Conservation (phyloP, 2,797 vertebrate species). For the Hozukius guyotensis region DNA sequence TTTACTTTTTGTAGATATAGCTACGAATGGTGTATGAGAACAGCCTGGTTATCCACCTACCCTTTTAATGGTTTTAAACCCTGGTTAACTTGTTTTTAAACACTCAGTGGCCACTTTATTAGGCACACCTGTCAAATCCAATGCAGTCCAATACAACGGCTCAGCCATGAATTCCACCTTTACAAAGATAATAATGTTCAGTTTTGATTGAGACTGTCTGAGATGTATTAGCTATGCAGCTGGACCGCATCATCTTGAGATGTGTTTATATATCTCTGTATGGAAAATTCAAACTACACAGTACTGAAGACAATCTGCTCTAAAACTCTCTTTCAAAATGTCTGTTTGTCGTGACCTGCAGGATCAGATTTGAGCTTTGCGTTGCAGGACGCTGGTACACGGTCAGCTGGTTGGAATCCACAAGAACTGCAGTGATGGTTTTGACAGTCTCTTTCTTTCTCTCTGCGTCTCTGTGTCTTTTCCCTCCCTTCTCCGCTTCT, state of each 20-base stretch:
- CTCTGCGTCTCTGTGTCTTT: conserved; percentile 16
- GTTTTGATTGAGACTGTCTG: background rate
- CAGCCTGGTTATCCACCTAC: no score
- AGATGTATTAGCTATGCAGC: background rate
- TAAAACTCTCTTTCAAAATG: background rate
- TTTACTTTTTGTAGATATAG: no score
- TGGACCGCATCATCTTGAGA: background rate
- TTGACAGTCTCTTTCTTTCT: conserved; percentile 27
- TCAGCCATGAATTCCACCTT: background rate
- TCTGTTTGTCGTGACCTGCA: background rate
- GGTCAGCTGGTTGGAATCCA: conserved; percentile 23
- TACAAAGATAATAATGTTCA: background rate
- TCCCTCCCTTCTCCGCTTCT: conserved; percentile 19
- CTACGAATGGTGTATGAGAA: no score
- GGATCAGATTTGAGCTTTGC: conserved; percentile 29
- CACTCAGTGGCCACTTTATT: no score
- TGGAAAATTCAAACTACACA: background rate
- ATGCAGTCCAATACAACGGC: background rate
- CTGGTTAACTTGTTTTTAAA: no score
- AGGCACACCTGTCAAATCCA: background rate
- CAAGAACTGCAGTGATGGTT: conserved; percentile 25
- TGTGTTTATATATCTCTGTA: background rate
- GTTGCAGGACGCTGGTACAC: background rate
- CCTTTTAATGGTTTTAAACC: no score
- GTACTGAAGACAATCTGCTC: background rate